These are phyloP conservation scores for Cryptoblepharus egeriae DNA, from an alignment of 2,797 vertebrate species.

Conservation along the genomic window DNA sequence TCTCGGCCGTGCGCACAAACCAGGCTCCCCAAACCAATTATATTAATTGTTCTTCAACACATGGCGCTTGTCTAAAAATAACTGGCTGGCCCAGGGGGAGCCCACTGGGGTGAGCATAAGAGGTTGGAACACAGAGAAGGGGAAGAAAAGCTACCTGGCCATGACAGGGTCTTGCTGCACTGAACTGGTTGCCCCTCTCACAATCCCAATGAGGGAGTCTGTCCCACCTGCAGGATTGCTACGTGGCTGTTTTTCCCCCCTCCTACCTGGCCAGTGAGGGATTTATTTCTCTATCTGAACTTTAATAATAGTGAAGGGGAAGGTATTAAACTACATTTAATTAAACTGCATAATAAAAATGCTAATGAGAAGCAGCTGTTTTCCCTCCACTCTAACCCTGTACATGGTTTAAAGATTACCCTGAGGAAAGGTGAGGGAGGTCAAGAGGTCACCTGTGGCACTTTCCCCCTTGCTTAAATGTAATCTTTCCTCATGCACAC, in stretches of 20 bases:
- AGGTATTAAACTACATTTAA: conserved; percentile 3
- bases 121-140: conserved; percentile 32
- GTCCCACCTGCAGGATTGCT: neutral
- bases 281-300: neutral
- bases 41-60: conserved; percentile 72
- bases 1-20: conserved; percentile 12
- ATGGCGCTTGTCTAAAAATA: conserved; percentile 74
- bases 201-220: neutral
- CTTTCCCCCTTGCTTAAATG: neutral
- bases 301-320: neutral
- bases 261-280: neutral
- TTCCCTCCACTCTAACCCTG: neutral
- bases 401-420: neutral
- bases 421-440: no score
- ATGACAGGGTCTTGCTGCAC: neutral
- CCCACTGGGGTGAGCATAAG: conserved; percentile 24
- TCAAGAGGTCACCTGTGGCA: neutral
- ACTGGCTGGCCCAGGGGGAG: conserved; percentile 56
- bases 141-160: neutral
- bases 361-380: neutral
- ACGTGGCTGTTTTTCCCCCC: neutral
- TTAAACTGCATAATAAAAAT: neutral
- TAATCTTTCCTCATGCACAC: no score
- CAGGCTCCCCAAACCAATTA: conserved; percentile 75
- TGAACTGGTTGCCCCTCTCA: neutral